Evolutionary conservation across 2,113 vertebrate genomes (phyloP), one percentile per base, ranked within the genome.

Genomic region (Gallinago media): DNA sequence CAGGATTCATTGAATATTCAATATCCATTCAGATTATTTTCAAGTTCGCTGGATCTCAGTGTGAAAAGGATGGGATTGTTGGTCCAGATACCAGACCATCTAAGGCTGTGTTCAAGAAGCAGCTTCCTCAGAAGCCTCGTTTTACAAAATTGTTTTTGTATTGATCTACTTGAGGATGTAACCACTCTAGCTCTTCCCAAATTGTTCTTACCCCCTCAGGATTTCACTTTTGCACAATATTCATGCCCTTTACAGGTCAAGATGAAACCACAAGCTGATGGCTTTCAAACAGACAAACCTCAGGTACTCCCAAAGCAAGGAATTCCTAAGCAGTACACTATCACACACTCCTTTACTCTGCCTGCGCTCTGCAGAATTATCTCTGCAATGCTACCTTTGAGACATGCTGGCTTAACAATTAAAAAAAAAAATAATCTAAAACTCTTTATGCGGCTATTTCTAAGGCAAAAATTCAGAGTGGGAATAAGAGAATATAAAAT

Each of bases 101-200:
- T 34, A 26, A 46, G 46, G 50, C 23, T 32, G 50, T 4, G 11
- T 27, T 49, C 62, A 59, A 61, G 62, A 40, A 67, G 27, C 29
- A 8, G 67, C 65, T 76, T 71, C 81, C 68, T 66, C 34, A 8
- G 38, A 26, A 84, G 38, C 2, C 38, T 86, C 17, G 0, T 73
- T 38, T 20, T 8, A 34, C 23, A 65, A 2, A 75, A 79, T 0
- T 20, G 21, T 20, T 70, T 42, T 7, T 49, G 31, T 26, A 29
- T 0, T 0, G 36, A 58, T 9, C 40, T 7, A 2, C 49, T 15
- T 6, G 26, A 20, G 55, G 42, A 47, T 22, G 11, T 5, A 46
- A n/a, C 52, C 29, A 34, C 62, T 59, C 44, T 6, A 38, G 2
- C 7, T 75, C 77, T 81, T 89, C 36, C 38, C 47, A 23, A 27